Conservation (phyloP, 53 echinoderm and acorn worm species). For the Stichopus horrens region DNA sequence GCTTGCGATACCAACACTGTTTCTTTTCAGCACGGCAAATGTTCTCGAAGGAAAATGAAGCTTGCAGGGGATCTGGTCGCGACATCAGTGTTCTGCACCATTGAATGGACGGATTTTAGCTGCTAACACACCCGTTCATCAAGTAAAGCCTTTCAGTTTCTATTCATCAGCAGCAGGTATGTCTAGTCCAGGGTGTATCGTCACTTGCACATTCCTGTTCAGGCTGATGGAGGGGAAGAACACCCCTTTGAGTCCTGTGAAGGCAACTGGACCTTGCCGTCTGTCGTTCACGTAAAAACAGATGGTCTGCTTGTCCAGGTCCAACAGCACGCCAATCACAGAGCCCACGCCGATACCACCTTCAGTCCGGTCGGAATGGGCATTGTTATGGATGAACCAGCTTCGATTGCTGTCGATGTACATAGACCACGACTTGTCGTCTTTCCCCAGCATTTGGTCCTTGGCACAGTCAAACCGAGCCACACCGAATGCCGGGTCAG, state of each 20-base stretch:
- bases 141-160: background rate
- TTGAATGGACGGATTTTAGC: conserved; percentile 34
- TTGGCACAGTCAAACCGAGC: conserved; percentile 88
- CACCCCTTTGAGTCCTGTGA: conserved; percentile 81
- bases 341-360: conserved; percentile 91
- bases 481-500: conserved; percentile 95
- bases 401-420: conserved; percentile 98
- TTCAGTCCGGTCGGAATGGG: conserved; percentile 88
- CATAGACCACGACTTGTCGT: conserved; percentile 99
- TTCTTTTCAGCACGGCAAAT: background rate
- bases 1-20: background rate
- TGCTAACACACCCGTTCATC: conserved; percentile 1
- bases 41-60: background rate
- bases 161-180: conserved; percentile 62
- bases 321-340: conserved; percentile 89
- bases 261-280: conserved; percentile 88
- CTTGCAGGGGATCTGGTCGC: background rate
- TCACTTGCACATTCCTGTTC: conserved; percentile 94
- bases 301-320: conserved; percentile 81
- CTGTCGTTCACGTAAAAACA: conserved; percentile 85
- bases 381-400: conserved; percentile 99
- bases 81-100: background rate
- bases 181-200: conserved; percentile 95
- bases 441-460: conserved; percentile 96
- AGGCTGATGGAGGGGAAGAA: conserved; percentile 96